A percentile compares a stretch with the other conserved stretches of the same genome.
These are phyloP conservation scores for Muraenolepis orangiensis DNA, from an alignment of 2,797 vertebrate genomes.

Conservation along the genomic window DNA sequence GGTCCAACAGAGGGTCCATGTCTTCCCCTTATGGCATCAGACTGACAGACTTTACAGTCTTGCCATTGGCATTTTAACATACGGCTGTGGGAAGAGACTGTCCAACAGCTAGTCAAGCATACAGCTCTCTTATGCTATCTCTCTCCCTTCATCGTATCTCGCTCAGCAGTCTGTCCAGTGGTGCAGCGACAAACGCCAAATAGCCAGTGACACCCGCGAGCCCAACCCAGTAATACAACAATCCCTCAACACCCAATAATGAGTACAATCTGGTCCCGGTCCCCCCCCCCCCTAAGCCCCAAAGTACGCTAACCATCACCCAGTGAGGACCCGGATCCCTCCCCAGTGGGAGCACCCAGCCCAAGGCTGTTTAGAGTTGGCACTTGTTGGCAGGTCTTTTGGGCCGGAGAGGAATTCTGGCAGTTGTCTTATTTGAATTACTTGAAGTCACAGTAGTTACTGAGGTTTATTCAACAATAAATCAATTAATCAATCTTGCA, in stretches of 20 bases:
- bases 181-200: constrained; percentile 49
- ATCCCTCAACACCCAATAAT: constrained; percentile 65
- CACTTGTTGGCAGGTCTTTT: constrained; percentile 24
- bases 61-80: constrained; percentile 37
- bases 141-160: neutral
- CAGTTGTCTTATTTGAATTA: neutral
- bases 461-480: neutral
- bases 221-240: constrained; percentile 66
- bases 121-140: constrained; percentile 39
- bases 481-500: neutral
- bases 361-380: neutral
- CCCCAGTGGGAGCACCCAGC: constrained; percentile 38
- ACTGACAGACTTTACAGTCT: constrained; percentile 40
- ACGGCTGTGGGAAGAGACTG: constrained; percentile 34
- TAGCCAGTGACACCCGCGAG: constrained; percentile 47
- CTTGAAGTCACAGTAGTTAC: neutral
- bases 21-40: constrained; percentile 27
- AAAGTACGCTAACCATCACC: constrained; percentile 58
- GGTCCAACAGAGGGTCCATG: constrained; percentile 6
- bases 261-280: constrained; percentile 60
- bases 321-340: constrained; percentile 41
- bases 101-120: constrained; percentile 30
- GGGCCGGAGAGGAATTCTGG: constrained; percentile 18
- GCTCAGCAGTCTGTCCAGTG: constrained; percentile 6
- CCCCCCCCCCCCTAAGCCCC: constrained; percentile 54